Evolutionary conservation across 1,140 invertebrate genomes (phyloP), one percentile per base, ranked within the genome.

Genomic region (Archegozetes longisetosus): DNA sequence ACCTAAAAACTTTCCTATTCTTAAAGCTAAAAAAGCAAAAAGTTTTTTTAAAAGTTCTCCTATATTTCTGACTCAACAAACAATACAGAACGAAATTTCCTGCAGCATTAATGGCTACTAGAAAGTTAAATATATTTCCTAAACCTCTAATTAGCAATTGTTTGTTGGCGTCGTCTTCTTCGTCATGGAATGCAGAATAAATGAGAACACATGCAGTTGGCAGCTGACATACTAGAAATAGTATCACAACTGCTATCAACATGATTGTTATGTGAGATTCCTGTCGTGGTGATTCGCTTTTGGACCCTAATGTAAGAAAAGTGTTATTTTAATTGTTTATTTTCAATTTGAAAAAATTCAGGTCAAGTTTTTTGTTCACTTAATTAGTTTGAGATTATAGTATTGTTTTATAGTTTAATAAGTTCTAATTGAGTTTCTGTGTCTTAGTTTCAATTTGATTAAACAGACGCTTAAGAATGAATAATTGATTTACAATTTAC

Each of bases 1-100:
- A 40, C 6, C 17, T 6, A 9, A 40, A 9, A 9, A 40, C 6
- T 40, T 40, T 40, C 17, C 17, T 40, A 9, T 17, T 40, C 6
- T 40, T 40, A 40, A 9, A 17, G 6, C 17, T 40, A 40, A 40
- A 40, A 40, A 40, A 40, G 17, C 78, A 80, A 67, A 85, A 80
- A 2, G 84, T 74, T 29, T 75, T 69, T 47, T 79, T 72, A 62
- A 87, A 81, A 3, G 84, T 86, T 60, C 78, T 77, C 26, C 84
- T 74, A 73, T 85, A 87, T 65, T 82, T 82, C 67, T 82, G 81
- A 63, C 82, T 84, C 65, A 87, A 77, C 25, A 81, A 79, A 61
- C 83, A 85, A 69, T 87, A 87, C 40, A 87, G 72, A 53, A 87
- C 73, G 71, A 87, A 86, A 72, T 86, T 86, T 1, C 75, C 76